Evolutionary conservation across 2,113 vertebrate genomes (phyloP), one percentile per base, ranked within the genome.

Genomic region (Dromiciops gliroides): DNA sequence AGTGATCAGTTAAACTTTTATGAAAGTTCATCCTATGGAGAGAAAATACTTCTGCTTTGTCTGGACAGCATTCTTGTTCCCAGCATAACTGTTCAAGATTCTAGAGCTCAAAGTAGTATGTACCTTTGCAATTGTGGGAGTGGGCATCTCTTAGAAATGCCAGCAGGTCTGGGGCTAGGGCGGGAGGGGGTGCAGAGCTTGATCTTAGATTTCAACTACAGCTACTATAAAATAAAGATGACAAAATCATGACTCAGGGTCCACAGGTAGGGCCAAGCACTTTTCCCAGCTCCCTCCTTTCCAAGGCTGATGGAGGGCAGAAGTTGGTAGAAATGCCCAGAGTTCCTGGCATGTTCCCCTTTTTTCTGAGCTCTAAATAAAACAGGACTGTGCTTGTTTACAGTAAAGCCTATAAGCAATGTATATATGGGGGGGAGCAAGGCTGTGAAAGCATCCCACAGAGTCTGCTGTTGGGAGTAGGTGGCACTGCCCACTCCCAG

Each of bases 401-500:
- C 67, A 91, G 96, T 95, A 0, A 22, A 92, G 92, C 1, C 67
- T 83, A 2, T 44, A 83, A 83, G n/a, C 7, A 83, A 37, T 83
- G 7, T 83, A 83, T 83, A 8, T 83, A 44, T 83, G 44, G n/a
- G 67, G 67, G 19, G 19, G 50, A 90, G 91, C 89, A 94, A 96
- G 97, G 52, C 96, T 96, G 93, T 95, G 97, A 98, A 96, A 96
- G 0, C 95, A 94, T 94, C 97, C 95, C 96, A 95, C 95, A 0
- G 91, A 98, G 94, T 96, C 96, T 96, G 94, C 96, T 98, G 94
- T 97, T 83, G 24, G 95, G 94, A 95, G 97, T 97, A 93, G 92
- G 92, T 94, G 93, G 95, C 5, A 0, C 91, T 96, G 97, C 97
- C 95, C 94, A 95, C 93, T 95, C 89, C 95, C 92, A 94, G 97